Evolutionary conservation across 1,140 invertebrate species (phyloP).

Genomic region (Cotesia typhae): DNA sequence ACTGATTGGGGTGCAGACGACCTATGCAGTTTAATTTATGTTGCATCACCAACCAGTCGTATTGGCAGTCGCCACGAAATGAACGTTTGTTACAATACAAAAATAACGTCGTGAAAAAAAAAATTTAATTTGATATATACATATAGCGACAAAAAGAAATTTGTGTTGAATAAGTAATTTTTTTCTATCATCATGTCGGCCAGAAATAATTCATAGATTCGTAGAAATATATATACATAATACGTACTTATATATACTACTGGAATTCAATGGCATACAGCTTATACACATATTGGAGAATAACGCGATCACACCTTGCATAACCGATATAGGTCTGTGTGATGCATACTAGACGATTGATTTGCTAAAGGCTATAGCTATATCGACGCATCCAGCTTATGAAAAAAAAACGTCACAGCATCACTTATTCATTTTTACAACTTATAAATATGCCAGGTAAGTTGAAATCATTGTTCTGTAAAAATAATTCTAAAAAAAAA

Average conservation of each 20-base stretch:
- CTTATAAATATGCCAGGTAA: neutral
- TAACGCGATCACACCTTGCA: conserved; percentile 25
- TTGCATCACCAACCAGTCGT: conserved; percentile 56
- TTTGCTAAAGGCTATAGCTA: neutral
- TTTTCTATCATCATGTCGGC: neutral
- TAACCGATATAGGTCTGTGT: conserved; percentile 10
- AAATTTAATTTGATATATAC: neutral
- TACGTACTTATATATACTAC: neutral
- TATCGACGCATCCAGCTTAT: conserved; percentile 20
- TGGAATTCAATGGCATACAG: conserved; percentile 28
- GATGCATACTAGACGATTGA: conserved; percentile 19
- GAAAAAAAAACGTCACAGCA: no score
- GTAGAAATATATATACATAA: neutral
- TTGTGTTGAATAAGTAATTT: neutral
- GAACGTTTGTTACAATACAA: conserved; percentile 22
- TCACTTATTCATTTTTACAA: neutral
- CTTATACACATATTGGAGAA: conserved; percentile 30
- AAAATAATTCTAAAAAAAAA: neutral
- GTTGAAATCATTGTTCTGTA: neutral
- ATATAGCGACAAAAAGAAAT: neutral
- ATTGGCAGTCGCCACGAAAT: conserved; percentile 47
- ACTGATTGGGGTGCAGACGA: conserved; percentile 56
- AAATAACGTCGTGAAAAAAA: neutral
- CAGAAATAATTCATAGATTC: neutral
- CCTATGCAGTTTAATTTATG: conserved; percentile 61